phyloP scores from a whole-genome alignment of 2,113 vertebrate species.

The Nibea coibor region DNA sequence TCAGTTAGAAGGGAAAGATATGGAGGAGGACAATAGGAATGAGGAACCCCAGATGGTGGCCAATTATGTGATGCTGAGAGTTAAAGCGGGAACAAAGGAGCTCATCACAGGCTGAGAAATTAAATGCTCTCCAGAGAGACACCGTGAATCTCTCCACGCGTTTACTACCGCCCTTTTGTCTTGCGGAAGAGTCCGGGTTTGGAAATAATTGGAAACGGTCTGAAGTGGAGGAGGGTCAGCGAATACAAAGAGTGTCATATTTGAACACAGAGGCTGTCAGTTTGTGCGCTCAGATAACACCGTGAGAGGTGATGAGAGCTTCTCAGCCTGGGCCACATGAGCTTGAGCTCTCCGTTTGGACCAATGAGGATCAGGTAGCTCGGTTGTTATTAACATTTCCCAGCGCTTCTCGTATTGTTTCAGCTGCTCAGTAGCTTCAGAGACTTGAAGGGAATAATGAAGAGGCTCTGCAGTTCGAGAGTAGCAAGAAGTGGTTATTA shows the following conservation, averaged over 20 bases:
- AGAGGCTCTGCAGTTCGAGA: constrained; percentile 17
- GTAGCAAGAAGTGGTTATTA: constrained; percentile 29
- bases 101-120: constrained; percentile 67
- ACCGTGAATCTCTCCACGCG: constrained; percentile 50
- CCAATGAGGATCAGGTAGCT: constrained; percentile 11
- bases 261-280: constrained; percentile 28
- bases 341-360: not conserved
- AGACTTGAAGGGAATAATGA: constrained; percentile 3
- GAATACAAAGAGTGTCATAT: constrained; percentile 44
- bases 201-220: constrained; percentile 67
- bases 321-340: constrained; percentile 6
- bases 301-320: constrained; percentile 14
- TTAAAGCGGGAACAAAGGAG: constrained; percentile 76
- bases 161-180: constrained; percentile 54
- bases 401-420: constrained; percentile 25
- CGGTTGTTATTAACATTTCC: constrained; percentile 13
- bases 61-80: constrained; percentile 72
- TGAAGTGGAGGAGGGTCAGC: constrained; percentile 28
- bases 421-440: not conserved
- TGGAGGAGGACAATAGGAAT: constrained; percentile 44
- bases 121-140: constrained; percentile 70
- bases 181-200: constrained; percentile 52
- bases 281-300: constrained; percentile 9
- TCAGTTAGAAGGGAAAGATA: constrained; percentile 5
- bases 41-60: constrained; percentile 75